Base-by-base conservation (phyloP, 2,113 vertebrate species). In the Setophaga coronata region DNA sequence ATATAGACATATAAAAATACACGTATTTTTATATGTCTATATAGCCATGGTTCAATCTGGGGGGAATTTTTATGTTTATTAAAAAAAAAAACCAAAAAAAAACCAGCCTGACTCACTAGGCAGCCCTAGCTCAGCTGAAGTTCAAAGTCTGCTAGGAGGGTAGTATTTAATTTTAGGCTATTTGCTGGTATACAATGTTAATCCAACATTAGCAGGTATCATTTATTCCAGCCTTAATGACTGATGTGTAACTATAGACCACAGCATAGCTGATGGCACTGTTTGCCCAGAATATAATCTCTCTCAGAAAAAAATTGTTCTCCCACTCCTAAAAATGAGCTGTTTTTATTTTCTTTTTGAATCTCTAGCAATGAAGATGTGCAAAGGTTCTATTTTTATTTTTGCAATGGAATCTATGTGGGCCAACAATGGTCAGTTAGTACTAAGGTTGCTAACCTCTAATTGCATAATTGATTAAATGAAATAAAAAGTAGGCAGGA, bases 201-300 rank as follows among this genome's bases (percentile, higher is more conserved):
- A 21, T 45, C 14, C 23, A 78, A 73, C 7, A 43, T 65, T 56
- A 51, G 11, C 18, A 66, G 33, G 9, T 60, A 76, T 16, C 3
- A 69, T 80, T 86, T 89, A 56, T 86, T 83, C 42, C 19, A 58
- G 1, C 7, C 34, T 54, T 85, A 76, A 61, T 45, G 20, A 34
- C 36, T 43, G 28, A 19, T 0, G 0, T 56, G 48, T 50, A 88
- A 47, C 23, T 19, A 38, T 1, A 51, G 40, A 48, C 18, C 10
- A 31, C 25, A 66, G 38, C 19, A 18, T 16, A 69, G 23, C 14
- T 71, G 18, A 26, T n/a, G 77, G 13, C 13, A 33, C 14, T 38
- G 11, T 61, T 82, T 70, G n/a, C 26, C 70, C 61, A 29, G 25
- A 57, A 23, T 47, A n/a, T 6, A 48, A 58, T 12, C 2, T 77